Base-by-base conservation (phyloP, 2,113 vertebrate genomes). In the Cyphomyrus plagiostoma region DNA sequence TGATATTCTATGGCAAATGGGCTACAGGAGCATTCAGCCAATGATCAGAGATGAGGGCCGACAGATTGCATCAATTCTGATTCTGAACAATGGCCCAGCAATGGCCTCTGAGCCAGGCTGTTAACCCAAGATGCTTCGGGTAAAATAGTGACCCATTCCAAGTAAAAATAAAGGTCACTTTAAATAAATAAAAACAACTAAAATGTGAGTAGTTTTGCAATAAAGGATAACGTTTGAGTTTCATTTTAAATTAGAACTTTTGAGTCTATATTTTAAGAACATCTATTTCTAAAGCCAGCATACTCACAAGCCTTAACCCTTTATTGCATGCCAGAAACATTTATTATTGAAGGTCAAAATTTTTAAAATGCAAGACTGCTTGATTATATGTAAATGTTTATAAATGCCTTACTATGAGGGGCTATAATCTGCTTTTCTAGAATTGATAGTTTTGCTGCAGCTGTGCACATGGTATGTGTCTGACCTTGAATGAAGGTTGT, bases 401-500 rank as follows among this genome's bases (percentile, higher is more conserved):
- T 35, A 70, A 30, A 74, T 30, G 15, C 15, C 30, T 80, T 17
- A 80, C 4, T 7, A 80, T 13, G 15, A 42, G 74, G 11, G 30
- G 74, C 39, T 17, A 19, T 77, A 19, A 13, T 80, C 74, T 80
- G 74, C 35, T 80, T 42, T 80, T 80, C 74, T 88, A 62, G 26
- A 88, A 66, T 7, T 77, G 26, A 77, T 77, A 19, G 74, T 13
- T 70, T 70, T 70, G 30, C 74, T 80, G 74, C 84, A 88, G 85
- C 56, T 70, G 88, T 86, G 53, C 93, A 90, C 39, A 82, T 42
- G 35, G 35, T 80, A 2, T 77, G 30, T 13, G 4, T 1, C n/a
- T 91, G 93, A 94, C 95, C 95, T 95, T 94, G 92, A 77, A 19
- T 92, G 91, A 94, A 95, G 95, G 95, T 92, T 88, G 86, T 84